Conservation (phyloP, 2,113 vertebrate species). For the Pampusana beccarii region DNA sequence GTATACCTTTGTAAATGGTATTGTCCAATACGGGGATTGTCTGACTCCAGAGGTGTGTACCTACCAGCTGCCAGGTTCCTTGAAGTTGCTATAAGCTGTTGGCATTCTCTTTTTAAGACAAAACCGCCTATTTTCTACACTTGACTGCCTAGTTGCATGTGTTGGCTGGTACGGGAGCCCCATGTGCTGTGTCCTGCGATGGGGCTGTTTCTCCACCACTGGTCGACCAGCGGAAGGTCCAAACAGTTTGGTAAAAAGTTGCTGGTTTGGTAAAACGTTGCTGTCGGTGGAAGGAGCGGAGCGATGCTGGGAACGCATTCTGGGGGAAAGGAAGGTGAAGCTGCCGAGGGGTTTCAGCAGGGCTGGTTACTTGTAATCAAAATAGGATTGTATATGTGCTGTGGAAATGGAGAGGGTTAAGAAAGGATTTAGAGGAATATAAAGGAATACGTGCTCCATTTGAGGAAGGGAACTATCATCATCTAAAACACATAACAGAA, state of each 20-base stretch:
- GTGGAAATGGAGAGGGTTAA: neutral
- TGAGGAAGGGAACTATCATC: neutral
- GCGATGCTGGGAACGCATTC: neutral
- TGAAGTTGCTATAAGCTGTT: neutral
- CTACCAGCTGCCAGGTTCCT: neutral
- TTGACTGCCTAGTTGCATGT: neutral
- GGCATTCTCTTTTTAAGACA: neutral
- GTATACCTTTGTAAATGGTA: fast-evolving
- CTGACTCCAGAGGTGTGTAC: neutral
- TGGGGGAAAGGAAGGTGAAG: neutral
- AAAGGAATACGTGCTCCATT: neutral
- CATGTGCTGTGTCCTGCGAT: neutral
- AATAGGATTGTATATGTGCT: neutral
- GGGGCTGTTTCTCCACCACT: neutral
- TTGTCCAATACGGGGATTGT: neutral
- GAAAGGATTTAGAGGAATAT: neutral
- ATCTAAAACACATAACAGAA: neutral
- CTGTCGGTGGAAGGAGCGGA: neutral
- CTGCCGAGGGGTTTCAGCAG: fast-evolving
- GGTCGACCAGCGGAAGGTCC: neutral
- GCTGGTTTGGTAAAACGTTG: neutral
- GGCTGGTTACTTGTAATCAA: neutral
- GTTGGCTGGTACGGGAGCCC: neutral
- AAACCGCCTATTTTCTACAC: neutral
- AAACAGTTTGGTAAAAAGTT: neutral